Evolutionary conservation across 2,113 vertebrate species (phyloP), one percentile per base, ranked within the genome.

Genomic region (Chionodraco myersi): DNA sequence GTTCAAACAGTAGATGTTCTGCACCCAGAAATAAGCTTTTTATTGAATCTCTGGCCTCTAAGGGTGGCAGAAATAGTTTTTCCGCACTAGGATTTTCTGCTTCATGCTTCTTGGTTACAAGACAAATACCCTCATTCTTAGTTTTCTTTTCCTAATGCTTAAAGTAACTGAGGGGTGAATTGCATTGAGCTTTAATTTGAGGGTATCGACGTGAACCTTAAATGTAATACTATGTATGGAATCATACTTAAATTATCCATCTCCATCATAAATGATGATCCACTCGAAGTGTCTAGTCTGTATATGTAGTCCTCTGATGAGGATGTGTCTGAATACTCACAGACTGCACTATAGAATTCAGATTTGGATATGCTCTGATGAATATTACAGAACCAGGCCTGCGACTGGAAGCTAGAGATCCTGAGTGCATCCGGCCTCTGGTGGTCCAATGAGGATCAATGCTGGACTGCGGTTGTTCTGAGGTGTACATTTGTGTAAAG

Each of bases 31-130:
- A 7, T 1, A 41, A 4, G 30, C 30, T 4, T 30, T 30, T 30
- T 4, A 30, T 30, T 48, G 58, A 70, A 21, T 60, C 34, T 1
- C 30, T 70, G 76, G 41, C 63, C 56, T 4, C 44, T 1, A 14
- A 13, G 30, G 53, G 58, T 23, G 49, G 45, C 9, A 36, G 11
- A 58, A 73, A 73, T 56, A 11, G 54, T 69, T 63, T 83, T 54
- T 75, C 48, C 34, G 64, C 1, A n/a, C 41, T 61, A 16, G 11
- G 68, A 85, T 45, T 76, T 79, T 82, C 53, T 85, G 49, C 70
- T 75, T 76, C 65, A 65, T 49, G 66, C 70, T 58, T 23, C 34
- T n/a, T 26, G 9, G 30, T 13, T 18, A 36, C 15, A 58, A 53
- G 51, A 61, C 49, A 82, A 76, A 71, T 70, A 49, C 30, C 30